Evolutionary conservation across 2,797 vertebrate species (phyloP).

Genomic region (Eulemur albifrons): DNA sequence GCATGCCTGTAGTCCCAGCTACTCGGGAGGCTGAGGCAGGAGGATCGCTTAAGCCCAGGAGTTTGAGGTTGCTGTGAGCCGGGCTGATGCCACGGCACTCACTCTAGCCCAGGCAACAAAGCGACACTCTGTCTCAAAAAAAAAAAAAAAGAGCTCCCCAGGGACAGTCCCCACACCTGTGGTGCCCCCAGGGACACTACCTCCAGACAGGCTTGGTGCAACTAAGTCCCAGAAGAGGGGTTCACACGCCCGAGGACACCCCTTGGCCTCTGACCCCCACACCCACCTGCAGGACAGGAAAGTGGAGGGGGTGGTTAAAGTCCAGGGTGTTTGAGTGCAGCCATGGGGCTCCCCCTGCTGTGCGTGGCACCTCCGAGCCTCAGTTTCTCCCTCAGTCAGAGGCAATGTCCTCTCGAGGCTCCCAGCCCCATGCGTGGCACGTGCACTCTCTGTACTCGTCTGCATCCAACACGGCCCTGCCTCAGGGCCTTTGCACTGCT

Average conservation of each 20-base stretch:
- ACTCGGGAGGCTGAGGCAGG: too few relatives aligned
- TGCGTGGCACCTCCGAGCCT: neutral
- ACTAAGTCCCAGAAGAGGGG: neutral
- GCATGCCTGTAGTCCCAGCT: too few relatives aligned
- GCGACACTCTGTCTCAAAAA: too few relatives aligned
- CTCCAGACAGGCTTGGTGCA: neutral
- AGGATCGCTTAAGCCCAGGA: too few relatives aligned
- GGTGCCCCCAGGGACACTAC: neutral
- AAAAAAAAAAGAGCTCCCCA: neutral
- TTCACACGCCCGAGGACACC: neutral
- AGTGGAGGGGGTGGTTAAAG: neutral
- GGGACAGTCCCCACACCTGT: neutral
- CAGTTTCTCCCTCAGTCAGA: neutral
- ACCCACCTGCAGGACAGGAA: neutral
- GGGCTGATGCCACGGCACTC: too few relatives aligned
- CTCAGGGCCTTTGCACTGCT: neutral
- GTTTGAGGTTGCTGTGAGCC: too few relatives aligned
- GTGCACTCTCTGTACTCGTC: neutral
- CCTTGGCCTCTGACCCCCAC: neutral
- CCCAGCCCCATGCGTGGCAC: accelerated
- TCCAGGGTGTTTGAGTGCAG: neutral
- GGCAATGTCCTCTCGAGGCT: neutral
- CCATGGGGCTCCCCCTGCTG: neutral
- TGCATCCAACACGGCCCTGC: neutral
- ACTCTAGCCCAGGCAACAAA: too few relatives aligned